phyloP scores from a whole-genome alignment of 2,113 vertebrate species.

The human (Homo sapiens) region DNA sequence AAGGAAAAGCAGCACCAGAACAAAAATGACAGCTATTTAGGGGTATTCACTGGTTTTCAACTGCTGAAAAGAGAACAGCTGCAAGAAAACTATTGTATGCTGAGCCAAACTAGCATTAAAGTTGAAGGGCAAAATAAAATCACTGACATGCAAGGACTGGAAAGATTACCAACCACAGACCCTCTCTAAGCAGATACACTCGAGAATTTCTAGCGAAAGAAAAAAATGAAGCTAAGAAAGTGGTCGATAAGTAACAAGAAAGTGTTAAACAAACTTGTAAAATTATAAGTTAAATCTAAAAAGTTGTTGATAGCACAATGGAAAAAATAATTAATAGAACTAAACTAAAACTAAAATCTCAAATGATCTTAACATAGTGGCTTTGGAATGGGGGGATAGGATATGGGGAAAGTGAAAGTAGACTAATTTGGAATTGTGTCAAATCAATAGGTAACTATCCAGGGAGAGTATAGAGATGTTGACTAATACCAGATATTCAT shows the following conservation, averaged over 20 bases:
- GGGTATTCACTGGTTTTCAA: constrained; percentile 19
- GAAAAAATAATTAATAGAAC: not conserved
- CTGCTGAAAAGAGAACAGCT: not conserved
- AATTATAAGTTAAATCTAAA: not conserved
- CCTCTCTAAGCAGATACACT: not conserved
- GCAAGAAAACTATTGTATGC: not conserved
- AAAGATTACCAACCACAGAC: not conserved
- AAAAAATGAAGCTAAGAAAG: not conserved
- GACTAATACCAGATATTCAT: not conserved
- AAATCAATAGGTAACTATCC: constrained; percentile 9
- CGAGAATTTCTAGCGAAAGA: not conserved
- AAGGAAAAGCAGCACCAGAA: not conserved
- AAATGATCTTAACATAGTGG: not conserved
- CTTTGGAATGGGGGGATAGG: not conserved
- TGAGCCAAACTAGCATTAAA: not conserved
- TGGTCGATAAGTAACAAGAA: not conserved
- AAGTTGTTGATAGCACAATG: not conserved
- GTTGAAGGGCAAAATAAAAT: constrained; percentile 19
- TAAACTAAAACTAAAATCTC: not conserved
- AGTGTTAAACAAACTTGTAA: not conserved
- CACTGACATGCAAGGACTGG: not conserved
- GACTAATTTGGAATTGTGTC: not conserved
- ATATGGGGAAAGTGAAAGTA: not conserved
- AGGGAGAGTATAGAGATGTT: not conserved
- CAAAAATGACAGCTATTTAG: not conserved